Percentiles rank a stretch among this genome's conserved stretches.
Conservation (phyloP, 2,797 vertebrate genomes). For the Pogonophryne albipinna region DNA sequence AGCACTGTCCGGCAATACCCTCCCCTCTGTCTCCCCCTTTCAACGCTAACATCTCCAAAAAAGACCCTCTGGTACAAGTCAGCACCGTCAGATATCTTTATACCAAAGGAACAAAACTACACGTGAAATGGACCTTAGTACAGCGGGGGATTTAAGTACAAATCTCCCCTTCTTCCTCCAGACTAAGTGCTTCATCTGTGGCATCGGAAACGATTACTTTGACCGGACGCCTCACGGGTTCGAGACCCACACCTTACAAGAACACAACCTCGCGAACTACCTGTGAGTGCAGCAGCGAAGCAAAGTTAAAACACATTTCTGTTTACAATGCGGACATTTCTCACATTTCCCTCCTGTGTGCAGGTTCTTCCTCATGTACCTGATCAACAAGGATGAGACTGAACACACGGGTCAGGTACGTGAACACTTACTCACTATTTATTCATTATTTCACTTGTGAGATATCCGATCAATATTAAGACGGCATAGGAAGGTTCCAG, state of each 20-base stretch:
- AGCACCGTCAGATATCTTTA: no score
- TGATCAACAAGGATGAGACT: constrained; percentile 99
- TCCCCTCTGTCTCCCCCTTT: no score
- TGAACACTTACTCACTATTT: neutral
- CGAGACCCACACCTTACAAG: constrained; percentile 98
- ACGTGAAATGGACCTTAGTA: neutral
- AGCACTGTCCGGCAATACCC: no score
- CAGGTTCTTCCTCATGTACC: constrained; percentile 99
- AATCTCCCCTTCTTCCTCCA: constrained; percentile 50
- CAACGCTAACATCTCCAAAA: no score
- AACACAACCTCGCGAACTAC: constrained; percentile 99
- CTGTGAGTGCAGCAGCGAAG: constrained; percentile 88
- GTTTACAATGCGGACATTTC: neutral
- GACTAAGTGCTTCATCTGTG: constrained; percentile 99
- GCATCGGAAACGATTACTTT: constrained; percentile 99
- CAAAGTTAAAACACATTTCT: neutral
- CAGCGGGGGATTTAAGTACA: neutral
- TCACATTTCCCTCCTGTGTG: neutral
- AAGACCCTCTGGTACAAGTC: no score
- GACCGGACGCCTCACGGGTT: constrained; percentile 97
- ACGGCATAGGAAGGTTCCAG: constrained; percentile 36
- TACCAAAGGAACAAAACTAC: neutral
- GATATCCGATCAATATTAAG: constrained; percentile 21
- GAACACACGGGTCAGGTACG: constrained; percentile 97
- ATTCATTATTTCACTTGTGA: no score